Conservation (phyloP, 2,113 vertebrate species). For the Microtus pennsylvanicus region DNA sequence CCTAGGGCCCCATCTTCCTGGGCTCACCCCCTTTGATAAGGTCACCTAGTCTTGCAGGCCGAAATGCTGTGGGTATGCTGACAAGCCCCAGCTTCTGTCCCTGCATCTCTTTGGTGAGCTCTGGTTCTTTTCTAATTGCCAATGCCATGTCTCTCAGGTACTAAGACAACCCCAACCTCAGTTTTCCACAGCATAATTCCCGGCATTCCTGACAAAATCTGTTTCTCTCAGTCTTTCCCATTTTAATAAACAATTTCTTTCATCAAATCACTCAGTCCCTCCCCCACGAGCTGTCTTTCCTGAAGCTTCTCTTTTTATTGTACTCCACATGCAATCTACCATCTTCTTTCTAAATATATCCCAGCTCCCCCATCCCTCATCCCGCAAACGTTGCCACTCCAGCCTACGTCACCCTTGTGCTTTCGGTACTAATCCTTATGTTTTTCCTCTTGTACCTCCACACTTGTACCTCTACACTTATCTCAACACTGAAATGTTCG, state of each 20-base stretch:
- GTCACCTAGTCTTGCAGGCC: neutral
- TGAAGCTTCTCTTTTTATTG: neutral
- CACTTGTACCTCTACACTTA: neutral
- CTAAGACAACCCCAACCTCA: neutral
- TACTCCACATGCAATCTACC: neutral
- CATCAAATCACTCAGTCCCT: neutral
- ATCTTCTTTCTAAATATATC: neutral
- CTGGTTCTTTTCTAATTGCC: neutral
- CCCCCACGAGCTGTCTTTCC: neutral
- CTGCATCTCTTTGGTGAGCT: neutral
- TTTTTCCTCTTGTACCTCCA: neutral
- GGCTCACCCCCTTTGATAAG: neutral
- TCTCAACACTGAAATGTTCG: neutral
- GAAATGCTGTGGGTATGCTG: neutral
- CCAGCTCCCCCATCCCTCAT: neutral
- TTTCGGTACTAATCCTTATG: rapidly evolving
- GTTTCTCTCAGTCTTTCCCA: neutral
- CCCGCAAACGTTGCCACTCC: rapidly evolving
- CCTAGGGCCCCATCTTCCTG: neutral
- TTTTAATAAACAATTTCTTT: neutral
- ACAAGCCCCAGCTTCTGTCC: neutral
- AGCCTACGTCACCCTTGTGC: rapidly evolving
- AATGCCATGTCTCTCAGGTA: neutral
- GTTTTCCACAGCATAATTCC: neutral
- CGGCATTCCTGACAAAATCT: neutral